Evolutionary conservation across 2,113 vertebrate genomes (phyloP).

Genomic region (Megaptera novaeangliae): DNA sequence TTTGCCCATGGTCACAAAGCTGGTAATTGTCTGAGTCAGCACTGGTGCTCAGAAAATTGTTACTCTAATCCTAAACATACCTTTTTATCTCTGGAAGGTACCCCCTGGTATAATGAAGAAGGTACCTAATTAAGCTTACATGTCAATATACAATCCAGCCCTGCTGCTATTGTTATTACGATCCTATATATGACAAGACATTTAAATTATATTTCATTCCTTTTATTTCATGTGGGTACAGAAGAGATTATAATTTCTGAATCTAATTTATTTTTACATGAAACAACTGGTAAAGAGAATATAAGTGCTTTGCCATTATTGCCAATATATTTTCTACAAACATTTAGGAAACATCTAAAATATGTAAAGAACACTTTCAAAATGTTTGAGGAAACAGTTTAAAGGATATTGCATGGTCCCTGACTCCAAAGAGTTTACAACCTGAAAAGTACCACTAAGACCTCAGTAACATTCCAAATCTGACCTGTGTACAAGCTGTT

Average conservation of each 20-base stretch:
- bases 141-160: background rate
- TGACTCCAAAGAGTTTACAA: background rate
- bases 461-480: background rate
- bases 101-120: background rate
- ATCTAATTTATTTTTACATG: background rate
- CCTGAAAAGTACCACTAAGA: slow-evolving; percentile 10
- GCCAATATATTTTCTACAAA: background rate
- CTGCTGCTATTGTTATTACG: background rate
- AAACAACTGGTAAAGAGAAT: background rate
- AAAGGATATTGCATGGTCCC: background rate
- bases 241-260: background rate
- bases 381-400: background rate
- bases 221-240: background rate
- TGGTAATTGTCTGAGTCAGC: background rate
- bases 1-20: background rate
- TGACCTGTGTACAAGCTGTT: background rate
- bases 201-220: background rate
- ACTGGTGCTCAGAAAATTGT: background rate
- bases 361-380: background rate
- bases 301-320: background rate
- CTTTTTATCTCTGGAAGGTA: background rate
- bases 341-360: background rate
- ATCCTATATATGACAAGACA: background rate
- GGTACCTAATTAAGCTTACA: background rate
- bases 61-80: background rate